phyloP scores from a whole-genome alignment of 2,888 invertebrate genomes.

The Pollenia griseotomentosa region DNA sequence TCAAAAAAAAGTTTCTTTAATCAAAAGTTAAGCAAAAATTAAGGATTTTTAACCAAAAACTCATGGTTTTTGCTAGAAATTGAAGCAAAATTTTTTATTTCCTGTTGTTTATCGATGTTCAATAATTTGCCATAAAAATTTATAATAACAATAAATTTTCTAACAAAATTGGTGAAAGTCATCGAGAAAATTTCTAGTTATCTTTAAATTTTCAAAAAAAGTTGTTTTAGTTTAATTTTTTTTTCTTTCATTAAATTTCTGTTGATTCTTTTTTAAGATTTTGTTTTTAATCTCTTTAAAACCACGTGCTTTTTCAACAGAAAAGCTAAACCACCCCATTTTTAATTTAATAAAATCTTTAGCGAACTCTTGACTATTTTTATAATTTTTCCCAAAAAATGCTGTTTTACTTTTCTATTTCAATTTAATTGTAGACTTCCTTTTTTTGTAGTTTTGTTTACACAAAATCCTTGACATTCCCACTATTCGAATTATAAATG shows the following conservation, averaged over 20 bases:
- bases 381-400: too few species aligned
- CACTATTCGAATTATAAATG: constrained; percentile 21
- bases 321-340: constrained; percentile 16
- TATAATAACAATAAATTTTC: too few species aligned
- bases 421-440: constrained; percentile 10
- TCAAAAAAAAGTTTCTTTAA: too few species aligned
- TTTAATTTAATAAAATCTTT: background rate
- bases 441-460: constrained; percentile 19
- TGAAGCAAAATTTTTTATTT: too few species aligned
- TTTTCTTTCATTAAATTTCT: too few species aligned
- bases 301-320: constrained; percentile 34
- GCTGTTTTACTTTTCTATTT: constrained; percentile 4
- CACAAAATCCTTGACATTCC: constrained; percentile 67
- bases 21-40: too few species aligned
- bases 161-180: too few species aligned
- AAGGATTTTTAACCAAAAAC: too few species aligned
- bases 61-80: too few species aligned
- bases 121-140: too few species aligned
- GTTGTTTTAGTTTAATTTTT: background rate
- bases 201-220: background rate
- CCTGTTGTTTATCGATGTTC: too few species aligned
- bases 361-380: constrained; percentile 1
- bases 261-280: background rate
- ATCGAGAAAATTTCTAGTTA: too few species aligned
- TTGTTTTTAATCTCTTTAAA: background rate